A percentile compares a stretch with the other conserved stretches of the same genome.
phyloP scores from a whole-genome alignment of 2,888 invertebrate genomes.

The Epistrophe grossulariae region DNA sequence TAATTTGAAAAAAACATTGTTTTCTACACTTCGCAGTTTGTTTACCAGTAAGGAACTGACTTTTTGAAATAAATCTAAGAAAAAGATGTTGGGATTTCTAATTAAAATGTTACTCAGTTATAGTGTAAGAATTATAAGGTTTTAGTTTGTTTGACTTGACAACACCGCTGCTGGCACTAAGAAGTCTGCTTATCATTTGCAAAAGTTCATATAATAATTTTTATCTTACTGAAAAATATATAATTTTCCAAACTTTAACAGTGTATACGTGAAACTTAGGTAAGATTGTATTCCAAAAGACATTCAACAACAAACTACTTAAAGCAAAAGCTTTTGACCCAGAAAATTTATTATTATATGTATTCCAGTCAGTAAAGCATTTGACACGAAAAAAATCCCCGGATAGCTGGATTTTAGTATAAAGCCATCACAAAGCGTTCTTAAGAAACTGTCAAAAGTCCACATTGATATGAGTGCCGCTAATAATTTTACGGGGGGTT shows the following conservation, averaged over 20 bases:
- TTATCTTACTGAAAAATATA: not conserved
- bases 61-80: constrained; percentile 1
- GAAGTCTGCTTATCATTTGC: not conserved
- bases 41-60: not conserved
- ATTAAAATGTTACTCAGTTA: not conserved
- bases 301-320: not conserved
- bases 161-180: not conserved
- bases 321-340: not conserved
- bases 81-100: not conserved
- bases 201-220: not conserved
- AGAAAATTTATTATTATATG: not conserved
- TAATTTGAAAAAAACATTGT: not conserved
- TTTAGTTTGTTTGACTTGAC: not conserved
- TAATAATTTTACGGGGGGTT: too few species aligned
- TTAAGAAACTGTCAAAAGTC: too few species aligned
- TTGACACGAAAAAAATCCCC: too few species aligned
- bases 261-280: too few species aligned
- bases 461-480: too few species aligned
- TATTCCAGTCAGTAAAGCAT: too few species aligned
- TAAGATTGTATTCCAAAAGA: too few species aligned
- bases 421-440: too few species aligned
- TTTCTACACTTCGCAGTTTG: not conserved
- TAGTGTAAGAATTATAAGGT: not conserved
- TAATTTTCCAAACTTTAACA: too few species aligned
- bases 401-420: too few species aligned